A percentile compares a stretch with the other conserved stretches of the same genome.
Conservation (phyloP, 2,113 vertebrate species). For the Poeciliopsis occidentalis region DNA sequence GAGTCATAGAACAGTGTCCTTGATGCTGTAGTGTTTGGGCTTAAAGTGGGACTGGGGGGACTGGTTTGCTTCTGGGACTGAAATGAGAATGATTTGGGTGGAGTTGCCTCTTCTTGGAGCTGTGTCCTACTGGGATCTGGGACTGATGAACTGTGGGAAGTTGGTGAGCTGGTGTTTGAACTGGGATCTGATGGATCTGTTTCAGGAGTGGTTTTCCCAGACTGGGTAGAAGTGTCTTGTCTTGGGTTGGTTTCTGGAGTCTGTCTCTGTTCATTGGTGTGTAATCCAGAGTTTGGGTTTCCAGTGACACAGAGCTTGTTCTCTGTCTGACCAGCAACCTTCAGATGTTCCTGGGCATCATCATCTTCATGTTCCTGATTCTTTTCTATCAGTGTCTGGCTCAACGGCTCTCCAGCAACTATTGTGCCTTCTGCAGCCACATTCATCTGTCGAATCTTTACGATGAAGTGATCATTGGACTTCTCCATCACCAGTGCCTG, state of each 20-base stretch:
- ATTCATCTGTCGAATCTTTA: slow-evolving; percentile 88
- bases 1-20: background rate
- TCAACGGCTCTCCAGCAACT: slow-evolving; percentile 38
- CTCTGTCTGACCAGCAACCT: background rate
- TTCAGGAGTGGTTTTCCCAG: background rate
- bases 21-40: background rate
- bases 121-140: background rate
- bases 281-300: background rate
- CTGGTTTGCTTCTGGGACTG: too few species aligned
- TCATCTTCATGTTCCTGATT: background rate
- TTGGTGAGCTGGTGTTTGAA: background rate
- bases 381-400: slow-evolving; percentile 33
- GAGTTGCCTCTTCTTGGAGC: background rate
- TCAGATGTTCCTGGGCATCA: background rate
- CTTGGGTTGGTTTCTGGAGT: background rate
- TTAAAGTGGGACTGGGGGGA: background rate
- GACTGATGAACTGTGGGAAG: background rate
- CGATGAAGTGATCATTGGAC: slow-evolving; percentile 95
- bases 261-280: background rate
- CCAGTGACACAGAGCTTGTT: background rate
- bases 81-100: background rate
- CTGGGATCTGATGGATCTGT: background rate
- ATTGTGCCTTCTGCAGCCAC: background rate
- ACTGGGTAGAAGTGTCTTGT: background rate
- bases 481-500: slow-evolving; percentile 95